These are phyloP conservation scores for Acrossocheilus fasciatus DNA, from an alignment of 2,797 vertebrate genomes.

Conservation along the genomic window DNA sequence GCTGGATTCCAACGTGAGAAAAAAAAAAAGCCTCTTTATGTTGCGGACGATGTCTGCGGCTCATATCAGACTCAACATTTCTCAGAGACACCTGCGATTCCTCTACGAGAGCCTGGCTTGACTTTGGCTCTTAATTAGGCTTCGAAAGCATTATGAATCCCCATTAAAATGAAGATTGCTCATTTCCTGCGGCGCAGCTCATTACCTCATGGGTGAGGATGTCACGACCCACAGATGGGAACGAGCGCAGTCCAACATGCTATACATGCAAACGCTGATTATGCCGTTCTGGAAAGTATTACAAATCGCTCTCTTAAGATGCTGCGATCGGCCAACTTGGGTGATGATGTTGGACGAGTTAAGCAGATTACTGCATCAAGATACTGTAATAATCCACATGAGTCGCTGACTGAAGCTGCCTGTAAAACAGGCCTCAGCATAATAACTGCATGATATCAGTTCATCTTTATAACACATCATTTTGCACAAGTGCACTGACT, in stretches of 20 bases:
- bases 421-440: neutral
- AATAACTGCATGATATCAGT: neutral
- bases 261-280: constrained; percentile 5
- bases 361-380: neutral
- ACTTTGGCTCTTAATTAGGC: constrained; percentile 23
- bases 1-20: neutral
- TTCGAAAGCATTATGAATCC: constrained; percentile 39
- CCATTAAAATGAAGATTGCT: constrained; percentile 29
- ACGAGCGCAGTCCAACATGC: constrained; percentile 14
- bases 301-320: constrained; percentile 9
- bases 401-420: neutral
- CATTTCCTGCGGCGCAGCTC: constrained; percentile 49
- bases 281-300: constrained; percentile 24
- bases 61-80: constrained; percentile 18
- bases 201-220: constrained; percentile 61
- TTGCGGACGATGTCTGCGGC: neutral
- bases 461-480: no score
- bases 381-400: neutral
- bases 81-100: constrained; percentile 23
- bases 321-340: neutral
- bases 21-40: constrained; percentile 1
- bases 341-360: neutral
- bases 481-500: neutral
- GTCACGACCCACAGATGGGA: constrained; percentile 56
- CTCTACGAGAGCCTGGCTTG: neutral